These are phyloP conservation scores for Enoplosus armatus DNA, from an alignment of 2,797 vertebrate species.

Conservation along the genomic window DNA sequence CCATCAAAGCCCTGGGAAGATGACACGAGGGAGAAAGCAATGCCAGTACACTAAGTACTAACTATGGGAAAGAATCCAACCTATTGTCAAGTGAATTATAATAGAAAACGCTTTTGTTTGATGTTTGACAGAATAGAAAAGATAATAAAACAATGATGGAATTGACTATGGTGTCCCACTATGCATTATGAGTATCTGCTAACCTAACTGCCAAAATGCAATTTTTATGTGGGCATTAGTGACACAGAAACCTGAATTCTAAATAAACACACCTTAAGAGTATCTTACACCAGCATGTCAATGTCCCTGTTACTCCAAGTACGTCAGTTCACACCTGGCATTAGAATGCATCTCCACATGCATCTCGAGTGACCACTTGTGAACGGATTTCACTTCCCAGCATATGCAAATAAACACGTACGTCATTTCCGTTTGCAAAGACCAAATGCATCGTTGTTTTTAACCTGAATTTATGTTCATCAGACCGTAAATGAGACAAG, in stretches of 20 bases:
- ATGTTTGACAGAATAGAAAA: slow-evolving; percentile 36
- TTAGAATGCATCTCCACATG: no score
- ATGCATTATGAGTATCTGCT: slow-evolving; percentile 6
- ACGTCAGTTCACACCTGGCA: no score
- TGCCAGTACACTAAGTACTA: slow-evolving; percentile 46
- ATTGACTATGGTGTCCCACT: background rate
- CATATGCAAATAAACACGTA: no score
- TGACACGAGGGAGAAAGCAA: slow-evolving; percentile 49
- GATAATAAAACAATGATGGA: slow-evolving; percentile 20
- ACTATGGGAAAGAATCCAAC: slow-evolving; percentile 44
- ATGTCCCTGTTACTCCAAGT: no score
- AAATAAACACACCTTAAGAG: background rate
- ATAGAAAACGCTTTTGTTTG: slow-evolving; percentile 48
- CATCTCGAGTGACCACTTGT: no score
- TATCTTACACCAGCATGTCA: background rate
- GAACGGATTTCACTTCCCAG: no score
- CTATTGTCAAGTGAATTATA: slow-evolving; percentile 39
- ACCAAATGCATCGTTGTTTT: no score
- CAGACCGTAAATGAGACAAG: no score
- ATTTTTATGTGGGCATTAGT: background rate
- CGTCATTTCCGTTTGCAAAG: no score
- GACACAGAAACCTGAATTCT: slow-evolving; percentile 6
- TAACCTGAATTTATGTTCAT: no score
- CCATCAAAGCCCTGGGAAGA: slow-evolving; percentile 65
- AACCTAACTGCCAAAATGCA: slow-evolving; percentile 1